Evolutionary conservation across 1,140 invertebrate species (phyloP), one percentile per base, ranked within the genome.

Genomic region (Dendrolimus punctatus): DNA sequence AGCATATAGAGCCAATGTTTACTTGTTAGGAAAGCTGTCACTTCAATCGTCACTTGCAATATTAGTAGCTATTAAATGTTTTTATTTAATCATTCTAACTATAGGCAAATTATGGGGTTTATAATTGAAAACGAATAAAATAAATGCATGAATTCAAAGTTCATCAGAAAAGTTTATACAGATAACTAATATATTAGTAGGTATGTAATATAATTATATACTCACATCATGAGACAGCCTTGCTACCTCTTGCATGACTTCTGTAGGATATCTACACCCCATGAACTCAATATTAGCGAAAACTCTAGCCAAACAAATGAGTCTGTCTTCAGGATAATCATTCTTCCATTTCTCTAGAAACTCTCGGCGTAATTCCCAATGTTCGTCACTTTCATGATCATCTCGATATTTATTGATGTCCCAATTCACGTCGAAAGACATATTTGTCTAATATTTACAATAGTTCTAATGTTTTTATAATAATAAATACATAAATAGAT

Each of bases 221-320:
- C 53, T 71, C 73, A 90, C 88, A 52, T 89, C 88, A 56, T 73
- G 65, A 6, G 89, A 88, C 8, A 90, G 60, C 55, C 86, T 76
- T 2, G 81, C 69, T 5, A 91, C 81, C 64, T 88, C 80, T 50
- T 80, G 68, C 90, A 91, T 91, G 1, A 90, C 87, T 69, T 87
- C 84, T 5, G 57, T 49, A 23, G 90, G 90, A 71, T 92, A 94
- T 89, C 90, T 89, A 88, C 95, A 96, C 44, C 95, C 95, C 66
- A 96, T 87, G 51, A 95, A 90, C 76, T 96, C 95, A 42, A 96
- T 89, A 77, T 96, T 97, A 0, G 91, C 89, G 71, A 95, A 96
- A 7, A 94, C 93, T 85, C 94, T 91, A 8, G 95, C 94, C 51
- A 96, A 87, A 80, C 94, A 96, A 40, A 96, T 88, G 6, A 97